Evolutionary conservation across 2,888 invertebrate species (phyloP).

Genomic region (Chirona hameri): DNA sequence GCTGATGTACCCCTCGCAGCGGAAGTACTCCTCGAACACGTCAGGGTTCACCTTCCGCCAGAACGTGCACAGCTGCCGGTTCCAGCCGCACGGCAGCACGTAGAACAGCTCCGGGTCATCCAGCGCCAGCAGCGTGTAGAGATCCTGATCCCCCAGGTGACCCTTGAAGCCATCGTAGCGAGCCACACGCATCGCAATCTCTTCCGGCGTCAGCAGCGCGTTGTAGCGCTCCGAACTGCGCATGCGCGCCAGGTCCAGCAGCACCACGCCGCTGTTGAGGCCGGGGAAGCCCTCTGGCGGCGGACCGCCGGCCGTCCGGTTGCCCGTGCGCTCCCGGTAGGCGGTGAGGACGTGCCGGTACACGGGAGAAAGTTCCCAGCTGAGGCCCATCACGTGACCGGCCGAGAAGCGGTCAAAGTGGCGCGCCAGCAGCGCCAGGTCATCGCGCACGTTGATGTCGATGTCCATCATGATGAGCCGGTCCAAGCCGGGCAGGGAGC

Average conservation of each 20-base stretch:
- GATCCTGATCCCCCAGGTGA: slow-evolving; percentile 79
- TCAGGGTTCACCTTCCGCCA: slow-evolving; percentile 71
- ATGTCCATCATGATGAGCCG: slow-evolving; percentile 69
- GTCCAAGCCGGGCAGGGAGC: slow-evolving; percentile 61
- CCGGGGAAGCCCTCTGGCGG: slow-evolving; percentile 58
- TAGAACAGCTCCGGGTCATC: slow-evolving; percentile 68
- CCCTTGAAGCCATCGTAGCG: slow-evolving; percentile 53
- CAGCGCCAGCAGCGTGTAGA: slow-evolving; percentile 66
- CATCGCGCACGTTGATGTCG: slow-evolving; percentile 68
- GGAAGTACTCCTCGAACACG: slow-evolving; percentile 67
- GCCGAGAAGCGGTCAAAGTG: slow-evolving; percentile 64
- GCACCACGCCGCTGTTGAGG: slow-evolving; percentile 73
- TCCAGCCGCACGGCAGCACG: slow-evolving; percentile 71
- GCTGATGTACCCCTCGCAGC: slow-evolving; percentile 61
- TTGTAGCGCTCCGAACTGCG: slow-evolving; percentile 53
- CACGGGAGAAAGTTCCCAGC: slow-evolving; percentile 71
- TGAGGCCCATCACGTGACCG: slow-evolving; percentile 61
- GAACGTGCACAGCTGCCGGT: slow-evolving; percentile 75
- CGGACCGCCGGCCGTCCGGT: slow-evolving; percentile 59
- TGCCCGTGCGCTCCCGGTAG: slow-evolving; percentile 60
- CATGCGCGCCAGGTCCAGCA: slow-evolving; percentile 64
- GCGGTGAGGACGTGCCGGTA: slow-evolving; percentile 68
- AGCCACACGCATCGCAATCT: slow-evolving; percentile 43
- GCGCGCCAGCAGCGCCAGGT: slow-evolving; percentile 61
- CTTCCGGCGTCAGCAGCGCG: slow-evolving; percentile 26